phyloP scores from a whole-genome alignment of 2,113 vertebrate species.

The Ciconia stormi region DNA sequence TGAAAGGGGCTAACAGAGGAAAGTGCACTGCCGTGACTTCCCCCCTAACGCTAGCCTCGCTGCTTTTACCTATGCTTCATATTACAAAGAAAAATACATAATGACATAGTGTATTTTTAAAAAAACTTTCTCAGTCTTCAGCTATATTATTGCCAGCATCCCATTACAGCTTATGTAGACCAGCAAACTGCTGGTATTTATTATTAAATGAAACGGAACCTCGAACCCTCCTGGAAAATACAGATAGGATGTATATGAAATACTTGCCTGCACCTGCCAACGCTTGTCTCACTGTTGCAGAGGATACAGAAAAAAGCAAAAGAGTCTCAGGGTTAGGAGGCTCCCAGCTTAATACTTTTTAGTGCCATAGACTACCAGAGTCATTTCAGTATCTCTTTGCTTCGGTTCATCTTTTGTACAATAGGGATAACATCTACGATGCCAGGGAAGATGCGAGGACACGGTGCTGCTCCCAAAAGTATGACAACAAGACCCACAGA shows the following conservation, averaged over 20 bases:
- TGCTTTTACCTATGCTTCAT: not conserved
- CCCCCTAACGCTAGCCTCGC: rapidly evolving
- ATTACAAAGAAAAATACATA: not conserved
- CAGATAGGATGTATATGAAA: not conserved
- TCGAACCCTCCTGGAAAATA: not conserved
- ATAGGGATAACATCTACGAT: not conserved
- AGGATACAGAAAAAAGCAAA: not conserved
- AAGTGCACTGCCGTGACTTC: not conserved
- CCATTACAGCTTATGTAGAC: not conserved
- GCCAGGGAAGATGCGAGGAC: not conserved
- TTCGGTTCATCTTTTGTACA: not conserved
- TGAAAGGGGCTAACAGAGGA: not conserved
- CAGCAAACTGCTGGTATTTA: not conserved
- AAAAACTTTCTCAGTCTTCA: not conserved
- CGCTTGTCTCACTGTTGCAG: not conserved
- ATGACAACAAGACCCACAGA: not conserved
- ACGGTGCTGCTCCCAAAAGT: not conserved
- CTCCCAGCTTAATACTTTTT: not conserved
- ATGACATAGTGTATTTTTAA: not conserved
- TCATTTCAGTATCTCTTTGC: not conserved
- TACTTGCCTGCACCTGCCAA: not conserved
- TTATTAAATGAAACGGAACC: not conserved
- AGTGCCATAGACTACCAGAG: not conserved
- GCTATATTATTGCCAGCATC: not conserved
- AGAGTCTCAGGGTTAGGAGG: not conserved